phyloP scores from a whole-genome alignment of 2,888 invertebrate species.

The Drosophila monieri region DNA sequence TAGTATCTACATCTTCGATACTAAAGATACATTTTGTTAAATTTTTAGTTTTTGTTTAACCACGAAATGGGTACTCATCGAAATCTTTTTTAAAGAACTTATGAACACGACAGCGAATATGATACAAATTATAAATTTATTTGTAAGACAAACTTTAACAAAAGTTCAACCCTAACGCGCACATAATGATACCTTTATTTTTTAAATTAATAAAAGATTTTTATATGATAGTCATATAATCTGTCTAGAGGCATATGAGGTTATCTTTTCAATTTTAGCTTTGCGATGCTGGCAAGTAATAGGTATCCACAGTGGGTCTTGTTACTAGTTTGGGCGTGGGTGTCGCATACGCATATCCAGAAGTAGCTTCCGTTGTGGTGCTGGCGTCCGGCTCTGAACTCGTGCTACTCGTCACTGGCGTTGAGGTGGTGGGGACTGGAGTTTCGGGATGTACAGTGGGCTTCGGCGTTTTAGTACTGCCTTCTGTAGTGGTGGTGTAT shows the following conservation, averaged over 20 bases:
- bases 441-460: slow-evolving; percentile 66
- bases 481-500: slow-evolving; percentile 69
- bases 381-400: slow-evolving; percentile 7
- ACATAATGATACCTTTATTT: neutral
- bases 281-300: slow-evolving; percentile 44
- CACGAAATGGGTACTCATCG: too few relatives aligned
- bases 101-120: too few relatives aligned
- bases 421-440: slow-evolving; percentile 53
- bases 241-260: neutral
- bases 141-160: too few relatives aligned
- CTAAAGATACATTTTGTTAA: neutral
- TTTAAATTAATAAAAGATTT: neutral
- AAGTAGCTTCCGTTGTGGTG: slow-evolving; percentile 6
- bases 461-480: slow-evolving; percentile 59
- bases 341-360: slow-evolving; percentile 49
- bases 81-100: too few relatives aligned
- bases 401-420: slow-evolving; percentile 55
- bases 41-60: too few relatives aligned
- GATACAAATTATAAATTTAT: too few relatives aligned
- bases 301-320: slow-evolving; percentile 21
- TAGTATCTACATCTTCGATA: neutral
- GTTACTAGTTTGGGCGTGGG: slow-evolving; percentile 21
- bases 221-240: too few relatives aligned
- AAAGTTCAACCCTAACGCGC: too few relatives aligned
- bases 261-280: slow-evolving; percentile 13